Percentiles rank a stretch among this genome's conserved stretches.
phyloP scores from a whole-genome alignment of 2,888 invertebrate species.

The Spodoptera picta region DNA sequence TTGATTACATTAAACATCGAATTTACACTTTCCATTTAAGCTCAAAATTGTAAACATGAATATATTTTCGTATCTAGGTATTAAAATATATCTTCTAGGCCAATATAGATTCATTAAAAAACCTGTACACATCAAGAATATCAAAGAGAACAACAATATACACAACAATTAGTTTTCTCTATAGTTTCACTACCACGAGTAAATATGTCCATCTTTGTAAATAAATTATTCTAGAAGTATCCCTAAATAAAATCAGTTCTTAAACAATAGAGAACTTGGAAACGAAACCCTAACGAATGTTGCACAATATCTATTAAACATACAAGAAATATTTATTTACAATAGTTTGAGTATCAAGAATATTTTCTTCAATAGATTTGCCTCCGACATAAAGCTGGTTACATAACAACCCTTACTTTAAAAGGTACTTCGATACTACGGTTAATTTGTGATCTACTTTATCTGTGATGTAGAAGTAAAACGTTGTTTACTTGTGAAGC shows the following conservation, averaged over 20 bases:
- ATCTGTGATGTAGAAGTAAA: slow-evolving; percentile 48
- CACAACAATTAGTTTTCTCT: slow-evolving; percentile 21
- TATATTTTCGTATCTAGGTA: slow-evolving; percentile 7
- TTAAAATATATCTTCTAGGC: slow-evolving; percentile 23
- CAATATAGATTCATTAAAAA: slow-evolving; percentile 16
- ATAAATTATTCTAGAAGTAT: slow-evolving; percentile 3
- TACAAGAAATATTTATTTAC: slow-evolving; percentile 78
- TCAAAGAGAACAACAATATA: slow-evolving; percentile 19
- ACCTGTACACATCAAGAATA: slow-evolving; percentile 20
- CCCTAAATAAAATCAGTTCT: slow-evolving; percentile 4
- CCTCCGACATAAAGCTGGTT: slow-evolving; percentile 68
- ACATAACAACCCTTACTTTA: slow-evolving; percentile 67
- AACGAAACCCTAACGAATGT: slow-evolving; percentile 41
- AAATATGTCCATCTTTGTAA: slow-evolving; percentile 18
- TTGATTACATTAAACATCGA: slow-evolving; percentile 20
- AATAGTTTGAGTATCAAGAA: slow-evolving; percentile 86
- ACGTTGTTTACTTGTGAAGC: slow-evolving; percentile 24
- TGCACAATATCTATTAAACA: slow-evolving; percentile 64
- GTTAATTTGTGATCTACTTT: slow-evolving; percentile 40
- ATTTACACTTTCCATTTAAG: slow-evolving; percentile 29
- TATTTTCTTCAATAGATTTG: slow-evolving; percentile 66
- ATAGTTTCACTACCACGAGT: slow-evolving; percentile 13
- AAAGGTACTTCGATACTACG: slow-evolving; percentile 59
- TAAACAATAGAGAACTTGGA: slow-evolving; percentile 58
- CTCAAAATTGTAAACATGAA: slow-evolving; percentile 32